Base-by-base conservation (phyloP, 1,140 invertebrate species). In the Pseudomyrmex cubaensis region DNA sequence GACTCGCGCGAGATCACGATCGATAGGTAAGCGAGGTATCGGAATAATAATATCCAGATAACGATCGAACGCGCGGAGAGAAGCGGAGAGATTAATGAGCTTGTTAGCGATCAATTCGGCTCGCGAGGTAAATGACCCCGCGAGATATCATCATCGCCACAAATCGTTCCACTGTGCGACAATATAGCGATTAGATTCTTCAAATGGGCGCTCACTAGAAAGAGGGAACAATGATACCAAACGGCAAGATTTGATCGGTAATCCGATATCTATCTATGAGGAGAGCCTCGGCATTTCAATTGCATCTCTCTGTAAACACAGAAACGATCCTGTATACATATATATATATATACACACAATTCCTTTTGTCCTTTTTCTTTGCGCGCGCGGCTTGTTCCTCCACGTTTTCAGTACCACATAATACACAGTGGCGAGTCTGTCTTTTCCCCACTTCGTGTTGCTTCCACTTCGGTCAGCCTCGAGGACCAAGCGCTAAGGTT, bases 401-500 rank as follows among this genome's bases (percentile, higher is more conserved):
- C 12, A 7, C 20, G n/a, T 59, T 80, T 48, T 59, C 54, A 67
- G 52, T 48, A 25, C 5, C 20, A 3, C 20, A 35, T 80, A 70
- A 22, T 52, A 54, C 22, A 70, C 54, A 50, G 66, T 70, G 66
- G 54, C 56, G 35, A 72, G 66, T 67, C 63, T 87, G 63, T 87
- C 85, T 88, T 80, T 35, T 80, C 64, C 74, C 84, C 75, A 84
- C 80, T 86, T 75, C 25, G 59, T 25, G 72, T 83, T 83, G 72
- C 56, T 46, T 57, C 64, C 54, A 57, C 76, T 72, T 66, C 44
- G 69, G 54, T 73, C 85, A 87, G 84, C 85, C 78, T 88, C 85
- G 87, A 85, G 85, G 75, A 87, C 70, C 88, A 77, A 35, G 35
- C 35, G 85, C 78, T 87, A 88, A 89, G 82, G 82, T 84, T 89